Evolutionary conservation across 1,140 invertebrate species (phyloP).

Genomic region (Aphidius ervi): DNA sequence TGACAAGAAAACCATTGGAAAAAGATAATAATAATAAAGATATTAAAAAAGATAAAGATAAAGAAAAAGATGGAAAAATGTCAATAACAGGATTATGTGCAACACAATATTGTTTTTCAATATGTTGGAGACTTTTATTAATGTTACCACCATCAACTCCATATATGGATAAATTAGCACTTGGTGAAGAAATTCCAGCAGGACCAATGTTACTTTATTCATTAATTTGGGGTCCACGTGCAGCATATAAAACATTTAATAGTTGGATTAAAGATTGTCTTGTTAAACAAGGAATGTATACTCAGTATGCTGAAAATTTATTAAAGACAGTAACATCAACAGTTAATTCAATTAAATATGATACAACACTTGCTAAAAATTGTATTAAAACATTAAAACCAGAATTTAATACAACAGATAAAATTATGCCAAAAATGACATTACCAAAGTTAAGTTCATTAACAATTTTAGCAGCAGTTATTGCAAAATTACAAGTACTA

Average conservation of each 20-base stretch:
- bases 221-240: slow-evolving; percentile 68
- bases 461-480: slow-evolving; percentile 62
- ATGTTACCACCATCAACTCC: slow-evolving; percentile 83
- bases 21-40: slow-evolving; percentile 7
- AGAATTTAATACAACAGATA: slow-evolving; percentile 44
- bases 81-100: slow-evolving; percentile 71
- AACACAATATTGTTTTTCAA: slow-evolving; percentile 87
- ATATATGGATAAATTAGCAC: slow-evolving; percentile 75
- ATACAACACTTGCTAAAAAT: slow-evolving; percentile 67
- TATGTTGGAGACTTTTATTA: slow-evolving; percentile 76
- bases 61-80: slow-evolving; percentile 51
- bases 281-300: slow-evolving; percentile 86
- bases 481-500: slow-evolving; percentile 67
- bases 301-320: slow-evolving; percentile 74
- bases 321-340: slow-evolving; percentile 66
- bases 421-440: slow-evolving; percentile 52
- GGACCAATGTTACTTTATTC: slow-evolving; percentile 65
- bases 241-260: slow-evolving; percentile 63
- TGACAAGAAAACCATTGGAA: slow-evolving; percentile 44
- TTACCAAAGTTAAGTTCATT: slow-evolving; percentile 65
- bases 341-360: slow-evolving; percentile 65
- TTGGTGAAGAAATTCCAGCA: slow-evolving; percentile 57
- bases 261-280: slow-evolving; percentile 74
- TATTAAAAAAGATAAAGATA: slow-evolving; percentile 36
- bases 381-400: slow-evolving; percentile 64